phyloP scores from a whole-genome alignment of 2,888 invertebrate species.

The Pyralis farinalis region DNA sequence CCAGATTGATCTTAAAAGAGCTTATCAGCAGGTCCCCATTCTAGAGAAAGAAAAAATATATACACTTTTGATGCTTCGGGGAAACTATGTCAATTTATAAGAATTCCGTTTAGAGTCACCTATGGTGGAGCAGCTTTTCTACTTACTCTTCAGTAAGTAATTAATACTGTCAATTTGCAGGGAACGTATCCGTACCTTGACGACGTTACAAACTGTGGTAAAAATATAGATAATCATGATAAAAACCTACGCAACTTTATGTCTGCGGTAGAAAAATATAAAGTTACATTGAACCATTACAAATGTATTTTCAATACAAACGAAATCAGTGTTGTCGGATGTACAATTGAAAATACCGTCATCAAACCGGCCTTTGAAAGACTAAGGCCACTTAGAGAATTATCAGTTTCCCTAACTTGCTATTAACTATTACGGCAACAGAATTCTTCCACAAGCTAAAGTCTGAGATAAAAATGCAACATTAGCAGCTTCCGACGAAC shows the following conservation, averaged over 20 bases:
- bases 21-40: slow-evolving; percentile 2
- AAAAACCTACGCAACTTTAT: slow-evolving; percentile 9
- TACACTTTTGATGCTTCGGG: slow-evolving; percentile 1
- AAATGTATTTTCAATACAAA: no score
- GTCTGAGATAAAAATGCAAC: no score
- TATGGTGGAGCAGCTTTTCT: slow-evolving; percentile 16
- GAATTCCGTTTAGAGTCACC: slow-evolving; percentile 7
- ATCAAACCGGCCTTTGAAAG: not conserved
- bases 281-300: no score
- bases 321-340: not conserved
- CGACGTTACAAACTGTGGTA: slow-evolving; percentile 19
- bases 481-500: no score
- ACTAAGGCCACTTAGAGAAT: not conserved
- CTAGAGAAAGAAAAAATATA: not conserved
- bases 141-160: no score
- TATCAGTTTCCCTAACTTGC: no score
- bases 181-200: slow-evolving; percentile 19
- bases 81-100: slow-evolving; percentile 1
- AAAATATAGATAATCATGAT: slow-evolving; percentile 14
- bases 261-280: no score
- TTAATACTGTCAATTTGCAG: slow-evolving; percentile 10
- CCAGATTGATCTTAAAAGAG: not conserved
- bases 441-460: no score
- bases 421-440: no score
- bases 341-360: not conserved